Conservation (phyloP, 2,888 invertebrate genomes). For the Sphinx pinastri region DNA sequence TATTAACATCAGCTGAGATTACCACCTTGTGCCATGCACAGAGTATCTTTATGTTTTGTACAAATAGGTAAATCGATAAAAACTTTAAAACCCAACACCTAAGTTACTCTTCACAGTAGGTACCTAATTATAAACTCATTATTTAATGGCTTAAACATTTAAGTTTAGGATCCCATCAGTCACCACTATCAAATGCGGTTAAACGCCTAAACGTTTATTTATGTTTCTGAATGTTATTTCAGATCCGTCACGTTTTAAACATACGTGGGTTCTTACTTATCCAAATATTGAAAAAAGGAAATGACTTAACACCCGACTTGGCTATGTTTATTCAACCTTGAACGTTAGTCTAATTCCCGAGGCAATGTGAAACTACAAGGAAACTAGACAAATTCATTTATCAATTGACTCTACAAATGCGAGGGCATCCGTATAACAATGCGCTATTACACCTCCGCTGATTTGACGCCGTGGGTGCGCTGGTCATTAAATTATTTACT, state of each 20-base stretch:
- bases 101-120: not conserved
- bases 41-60: constrained; percentile 23
- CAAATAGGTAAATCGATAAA: constrained; percentile 8
- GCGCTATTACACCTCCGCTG: constrained; percentile 67
- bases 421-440: constrained; percentile 60
- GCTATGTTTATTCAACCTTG: constrained; percentile 47
- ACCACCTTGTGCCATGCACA: constrained; percentile 44
- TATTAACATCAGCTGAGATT: constrained; percentile 70
- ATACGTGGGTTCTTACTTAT: constrained; percentile 7
- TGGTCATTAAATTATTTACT: constrained; percentile 49
- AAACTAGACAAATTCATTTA: constrained; percentile 48
- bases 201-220: not conserved
- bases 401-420: constrained; percentile 51
- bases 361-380: constrained; percentile 46
- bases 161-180: not conserved
- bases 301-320: constrained; percentile 52
- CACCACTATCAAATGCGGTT: not conserved
- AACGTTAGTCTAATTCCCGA: constrained; percentile 46
- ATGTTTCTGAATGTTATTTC: not conserved
- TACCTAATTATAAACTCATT: not conserved
- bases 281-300: constrained; percentile 46
- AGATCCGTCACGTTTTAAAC: not conserved
- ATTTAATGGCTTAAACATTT: constrained; percentile 17
- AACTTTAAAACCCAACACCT: not conserved
- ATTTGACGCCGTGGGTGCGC: constrained; percentile 60